These are phyloP conservation scores for Coremacera marginata DNA, from an alignment of 2,888 invertebrate species.

Conservation along the genomic window DNA sequence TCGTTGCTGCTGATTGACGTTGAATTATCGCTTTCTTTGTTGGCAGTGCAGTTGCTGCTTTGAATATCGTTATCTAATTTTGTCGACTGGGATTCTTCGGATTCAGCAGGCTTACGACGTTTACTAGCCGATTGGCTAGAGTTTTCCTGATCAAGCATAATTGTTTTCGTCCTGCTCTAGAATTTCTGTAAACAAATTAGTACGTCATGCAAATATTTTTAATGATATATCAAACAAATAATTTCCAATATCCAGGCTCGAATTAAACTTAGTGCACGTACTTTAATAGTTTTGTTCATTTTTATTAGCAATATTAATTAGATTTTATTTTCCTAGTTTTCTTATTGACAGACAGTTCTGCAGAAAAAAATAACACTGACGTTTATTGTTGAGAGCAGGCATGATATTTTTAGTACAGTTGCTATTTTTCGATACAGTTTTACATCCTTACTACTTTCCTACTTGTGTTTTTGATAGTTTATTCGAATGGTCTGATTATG, in stretches of 20 bases:
- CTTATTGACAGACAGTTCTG: too few species aligned
- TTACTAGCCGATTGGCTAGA: conserved; percentile 51
- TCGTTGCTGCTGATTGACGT: background rate
- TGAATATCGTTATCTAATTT: background rate
- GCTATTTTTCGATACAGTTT: too few species aligned
- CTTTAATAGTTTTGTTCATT: background rate
- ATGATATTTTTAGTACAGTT: too few species aligned
- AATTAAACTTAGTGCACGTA: background rate
- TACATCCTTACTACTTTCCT: too few species aligned
- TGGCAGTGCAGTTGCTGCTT: background rate
- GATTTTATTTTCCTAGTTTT: too few species aligned
- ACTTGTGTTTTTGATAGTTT: too few species aligned
- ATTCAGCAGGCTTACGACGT: background rate
- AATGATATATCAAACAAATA: background rate
- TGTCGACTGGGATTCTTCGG: conserved; percentile 23
- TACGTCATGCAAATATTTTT: background rate
- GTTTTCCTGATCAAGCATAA: conserved; percentile 34
- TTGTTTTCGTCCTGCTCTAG: background rate
- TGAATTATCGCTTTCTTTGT: conserved; percentile 5
- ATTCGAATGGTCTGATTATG: too few species aligned
- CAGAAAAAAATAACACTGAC: too few species aligned
- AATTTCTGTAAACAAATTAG: background rate
- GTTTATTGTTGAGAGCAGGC: too few species aligned
- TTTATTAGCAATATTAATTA: background rate
- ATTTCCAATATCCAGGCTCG: background rate